phyloP scores from a whole-genome alignment of 2,797 vertebrate genomes.

The Phrynocephalus vlangalii region DNA sequence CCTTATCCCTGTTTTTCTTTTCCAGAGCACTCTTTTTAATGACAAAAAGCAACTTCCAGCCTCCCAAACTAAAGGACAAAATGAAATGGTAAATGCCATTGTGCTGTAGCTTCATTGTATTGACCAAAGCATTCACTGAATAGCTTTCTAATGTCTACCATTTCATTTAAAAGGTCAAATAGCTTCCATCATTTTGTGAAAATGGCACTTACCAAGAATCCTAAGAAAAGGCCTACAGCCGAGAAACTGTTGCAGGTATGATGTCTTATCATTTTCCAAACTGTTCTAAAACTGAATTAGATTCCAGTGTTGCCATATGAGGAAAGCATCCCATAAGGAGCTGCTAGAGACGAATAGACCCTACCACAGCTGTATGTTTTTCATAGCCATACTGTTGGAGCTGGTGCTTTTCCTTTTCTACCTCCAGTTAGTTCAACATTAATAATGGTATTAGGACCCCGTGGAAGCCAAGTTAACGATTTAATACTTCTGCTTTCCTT shows the following conservation, averaged over 20 bases:
- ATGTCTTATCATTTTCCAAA: slow-evolving; percentile 21
- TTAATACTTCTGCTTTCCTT: neutral
- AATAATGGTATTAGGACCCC: neutral
- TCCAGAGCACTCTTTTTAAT: slow-evolving; percentile 96
- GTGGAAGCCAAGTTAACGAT: neutral
- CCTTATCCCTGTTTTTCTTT: slow-evolving; percentile 45
- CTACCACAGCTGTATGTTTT: neutral
- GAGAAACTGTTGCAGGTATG: slow-evolving; percentile 95
- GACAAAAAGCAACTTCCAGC: slow-evolving; percentile 99
- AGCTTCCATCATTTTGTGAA: slow-evolving; percentile 99
- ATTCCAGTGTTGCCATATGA: neutral
- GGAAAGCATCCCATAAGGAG: slow-evolving; percentile 1
- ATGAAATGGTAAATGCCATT: slow-evolving; percentile 88
- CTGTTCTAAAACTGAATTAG: neutral
- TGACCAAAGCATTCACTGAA: neutral
- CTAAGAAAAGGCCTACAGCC: slow-evolving; percentile 95
- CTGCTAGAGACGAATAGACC: neutral
- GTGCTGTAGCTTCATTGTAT: slow-evolving; percentile 39
- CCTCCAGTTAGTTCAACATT: neutral
- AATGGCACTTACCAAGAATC: slow-evolving; percentile 94
- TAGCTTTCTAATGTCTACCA: slow-evolving; percentile 32
- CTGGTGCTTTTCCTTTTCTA: neutral
- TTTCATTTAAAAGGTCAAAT: slow-evolving; percentile 87
- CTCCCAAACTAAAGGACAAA: slow-evolving; percentile 98
- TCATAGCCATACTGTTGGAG: neutral